Base-by-base conservation (phyloP, 2,797 vertebrate genomes). In the Rhinoraja longicauda region DNA sequence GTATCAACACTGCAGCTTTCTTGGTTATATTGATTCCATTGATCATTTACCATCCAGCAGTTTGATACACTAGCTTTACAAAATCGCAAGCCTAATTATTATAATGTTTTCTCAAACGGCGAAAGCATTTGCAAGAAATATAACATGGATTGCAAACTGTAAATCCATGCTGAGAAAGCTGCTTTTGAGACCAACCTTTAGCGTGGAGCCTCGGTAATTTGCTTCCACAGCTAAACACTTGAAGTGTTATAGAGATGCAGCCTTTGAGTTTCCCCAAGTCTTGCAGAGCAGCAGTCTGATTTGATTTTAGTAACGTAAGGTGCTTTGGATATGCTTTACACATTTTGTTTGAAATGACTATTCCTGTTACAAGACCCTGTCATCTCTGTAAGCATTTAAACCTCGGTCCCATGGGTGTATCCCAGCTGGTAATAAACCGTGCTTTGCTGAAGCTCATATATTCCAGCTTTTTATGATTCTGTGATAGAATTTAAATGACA, bases 291-390 rank as follows among this genome's bases (percentile, higher is more conserved):
- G n/a, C 17, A 1, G 26, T 73, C 26, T 75, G 26, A 92, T 92
- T 73, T 53, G 36, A 73, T 92, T 92, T 92, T 92, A 36, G 70
- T 75, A 53, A 73, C 29, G 57, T 4, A 70, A 92, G 72, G 39
- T 73, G 70, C 45, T 12, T 15, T 92, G 70, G 70, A 92, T 70
- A 75, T 73, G 39, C 72, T 45, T 73, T 53, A 92, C 36, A 92
- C 26, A 70, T 92, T 91, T 24, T 53, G 62, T 70, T 36, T 36
- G 64, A 39, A 90, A 90, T 70, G n/a, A 90, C 70, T 90, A 90
- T 90, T 91, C 36, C 88, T 91, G 88, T 91, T 75, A 75, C 70
- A 92, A 73, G 88, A 75, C 67, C 39, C 90, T 92, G 36, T 53
- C 39, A 39, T 75, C 70, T 53, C 26, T 92, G 90, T 92, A 92